phyloP scores from a whole-genome alignment of 2,797 vertebrate genomes.

The Acanthornis magna region DNA sequence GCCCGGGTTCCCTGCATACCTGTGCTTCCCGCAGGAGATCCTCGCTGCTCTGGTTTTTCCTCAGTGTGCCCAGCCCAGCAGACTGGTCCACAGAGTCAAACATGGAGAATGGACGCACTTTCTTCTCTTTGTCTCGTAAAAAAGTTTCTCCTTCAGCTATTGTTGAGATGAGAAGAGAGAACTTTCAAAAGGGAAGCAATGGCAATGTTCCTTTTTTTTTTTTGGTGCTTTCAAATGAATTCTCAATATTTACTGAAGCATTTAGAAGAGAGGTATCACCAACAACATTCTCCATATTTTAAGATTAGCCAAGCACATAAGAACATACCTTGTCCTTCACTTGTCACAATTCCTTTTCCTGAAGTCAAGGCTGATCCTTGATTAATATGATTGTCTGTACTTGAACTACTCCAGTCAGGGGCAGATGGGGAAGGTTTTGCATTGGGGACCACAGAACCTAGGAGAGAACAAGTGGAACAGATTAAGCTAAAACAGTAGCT shows the following conservation, averaged over 20 bases:
- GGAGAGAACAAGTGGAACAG: neutral
- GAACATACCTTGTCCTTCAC: constrained; percentile 68
- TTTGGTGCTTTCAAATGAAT: neutral
- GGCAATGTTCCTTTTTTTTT: no score
- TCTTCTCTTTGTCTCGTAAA: constrained; percentile 86
- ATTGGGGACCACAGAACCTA: constrained; percentile 46
- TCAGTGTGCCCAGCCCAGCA: constrained; percentile 74
- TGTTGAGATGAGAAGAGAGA: neutral
- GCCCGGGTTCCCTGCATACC: constrained; percentile 65
- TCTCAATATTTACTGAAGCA: neutral
- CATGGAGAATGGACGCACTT: constrained; percentile 91
- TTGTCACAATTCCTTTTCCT: constrained; percentile 42
- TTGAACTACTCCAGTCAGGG: constrained; percentile 73
- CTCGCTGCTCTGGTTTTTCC: constrained; percentile 97
- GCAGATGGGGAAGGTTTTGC: constrained; percentile 52
- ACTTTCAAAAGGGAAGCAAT: neutral
- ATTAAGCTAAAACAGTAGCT: neutral
- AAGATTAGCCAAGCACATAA: neutral
- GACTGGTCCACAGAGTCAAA: constrained; percentile 86
- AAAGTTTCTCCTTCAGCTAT: constrained; percentile 81
- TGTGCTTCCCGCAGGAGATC: constrained; percentile 90
- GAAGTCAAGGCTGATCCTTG: constrained; percentile 55
- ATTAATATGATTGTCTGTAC: constrained; percentile 45
- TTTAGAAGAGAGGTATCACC: neutral
- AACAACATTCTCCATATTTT: neutral